Conservation (phyloP, 2,797 vertebrate species). For the Poecile montanus region DNA sequence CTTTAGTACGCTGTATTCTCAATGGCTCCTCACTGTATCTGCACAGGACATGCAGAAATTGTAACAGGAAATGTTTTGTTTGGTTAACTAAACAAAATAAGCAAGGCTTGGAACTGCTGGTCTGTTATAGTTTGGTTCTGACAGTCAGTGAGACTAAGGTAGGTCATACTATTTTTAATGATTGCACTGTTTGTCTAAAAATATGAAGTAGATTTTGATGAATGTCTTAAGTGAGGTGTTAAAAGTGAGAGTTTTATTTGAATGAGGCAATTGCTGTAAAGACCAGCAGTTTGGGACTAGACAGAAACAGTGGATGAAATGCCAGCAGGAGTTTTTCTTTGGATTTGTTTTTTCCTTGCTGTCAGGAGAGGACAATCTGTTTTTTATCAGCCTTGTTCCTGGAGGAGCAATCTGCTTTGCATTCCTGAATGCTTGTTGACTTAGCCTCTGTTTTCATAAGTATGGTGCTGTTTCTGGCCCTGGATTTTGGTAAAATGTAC, state of each 20-base stretch:
- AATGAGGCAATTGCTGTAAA: not conserved
- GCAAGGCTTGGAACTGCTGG: rapidly evolving
- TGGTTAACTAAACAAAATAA: not conserved
- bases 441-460: not conserved
- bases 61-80: not conserved
- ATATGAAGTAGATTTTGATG: not conserved
- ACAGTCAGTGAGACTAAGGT: not conserved
- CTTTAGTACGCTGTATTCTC: rapidly evolving
- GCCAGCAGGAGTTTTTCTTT: not conserved
- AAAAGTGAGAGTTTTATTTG: not conserved
- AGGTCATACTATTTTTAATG: not conserved
- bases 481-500: not conserved
- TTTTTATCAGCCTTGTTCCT: not conserved
- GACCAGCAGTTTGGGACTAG: not conserved
- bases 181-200: not conserved
- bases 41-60: not conserved
- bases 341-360: not conserved
- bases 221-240: not conserved
- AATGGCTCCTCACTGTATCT: not conserved
- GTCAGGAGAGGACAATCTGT: not conserved
- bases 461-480: not conserved
- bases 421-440: not conserved
- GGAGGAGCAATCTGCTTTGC: not conserved
- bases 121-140: not conserved
- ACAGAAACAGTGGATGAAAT: not conserved